phyloP scores from a whole-genome alignment of 2,113 vertebrate genomes.

The Equus przewalskii region DNA sequence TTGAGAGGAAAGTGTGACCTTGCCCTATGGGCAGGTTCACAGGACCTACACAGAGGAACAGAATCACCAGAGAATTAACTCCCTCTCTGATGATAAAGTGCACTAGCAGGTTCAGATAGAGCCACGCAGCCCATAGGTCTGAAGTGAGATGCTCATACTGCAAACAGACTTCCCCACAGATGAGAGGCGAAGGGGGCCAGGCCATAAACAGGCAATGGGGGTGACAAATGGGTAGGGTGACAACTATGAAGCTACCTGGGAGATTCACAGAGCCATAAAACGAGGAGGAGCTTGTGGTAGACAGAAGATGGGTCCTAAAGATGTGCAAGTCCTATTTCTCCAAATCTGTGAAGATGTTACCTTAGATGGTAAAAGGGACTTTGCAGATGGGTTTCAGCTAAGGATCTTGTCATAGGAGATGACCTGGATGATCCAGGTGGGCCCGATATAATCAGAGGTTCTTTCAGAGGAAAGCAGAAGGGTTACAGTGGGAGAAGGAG shows the following conservation, averaged over 20 bases:
- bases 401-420: not conserved
- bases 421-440: not conserved
- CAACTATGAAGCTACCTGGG: not conserved
- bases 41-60: not conserved
- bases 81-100: not conserved
- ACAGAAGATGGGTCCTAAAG: not conserved
- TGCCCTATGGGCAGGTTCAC: fast-evolving
- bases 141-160: not conserved
- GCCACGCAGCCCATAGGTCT: not conserved
- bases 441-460: not conserved
- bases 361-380: too few relatives aligned
- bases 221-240: not conserved
- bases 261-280: not conserved
- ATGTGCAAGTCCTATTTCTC: not conserved
- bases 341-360: too few relatives aligned
- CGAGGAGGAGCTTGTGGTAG: not conserved
- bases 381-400: too few relatives aligned
- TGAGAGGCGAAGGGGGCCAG: not conserved
- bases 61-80: not conserved
- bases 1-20: not conserved
- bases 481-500: not conserved
- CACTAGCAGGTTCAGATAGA: not conserved
- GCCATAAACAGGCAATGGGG: not conserved
- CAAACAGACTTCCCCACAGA: not conserved
- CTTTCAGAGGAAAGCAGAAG: not conserved